phyloP scores from a whole-genome alignment of 2,888 invertebrate species.

The Pheosia gnoma region DNA sequence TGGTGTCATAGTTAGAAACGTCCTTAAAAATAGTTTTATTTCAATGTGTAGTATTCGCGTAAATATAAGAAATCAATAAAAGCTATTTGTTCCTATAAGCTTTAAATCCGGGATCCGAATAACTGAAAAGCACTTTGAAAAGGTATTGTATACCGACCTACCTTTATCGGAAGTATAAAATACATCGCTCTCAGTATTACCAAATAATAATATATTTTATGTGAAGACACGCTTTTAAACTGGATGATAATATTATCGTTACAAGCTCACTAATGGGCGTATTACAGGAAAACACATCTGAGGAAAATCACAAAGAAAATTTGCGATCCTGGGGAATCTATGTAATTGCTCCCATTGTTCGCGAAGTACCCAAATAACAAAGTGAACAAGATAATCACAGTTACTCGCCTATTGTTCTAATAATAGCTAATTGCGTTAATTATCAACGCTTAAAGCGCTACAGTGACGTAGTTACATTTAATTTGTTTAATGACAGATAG shows the following conservation, averaged over 20 bases:
- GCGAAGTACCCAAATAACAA: constrained; percentile 40
- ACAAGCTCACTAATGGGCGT: background rate
- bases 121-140: too few relatives aligned
- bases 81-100: too few relatives aligned
- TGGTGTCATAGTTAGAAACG: too few relatives aligned
- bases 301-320: constrained; percentile 27
- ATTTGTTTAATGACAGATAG: constrained; percentile 46
- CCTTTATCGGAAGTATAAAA: too few relatives aligned
- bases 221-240: background rate
- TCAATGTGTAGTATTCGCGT: too few relatives aligned
- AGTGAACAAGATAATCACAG: constrained; percentile 45
- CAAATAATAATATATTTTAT: background rate
- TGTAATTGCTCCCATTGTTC: constrained; percentile 45
- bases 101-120: too few relatives aligned
- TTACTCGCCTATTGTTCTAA: constrained; percentile 31
- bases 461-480: constrained; percentile 34
- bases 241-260: constrained; percentile 11
- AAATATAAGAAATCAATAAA: too few relatives aligned
- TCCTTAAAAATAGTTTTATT: too few relatives aligned
- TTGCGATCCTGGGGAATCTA: constrained; percentile 27
- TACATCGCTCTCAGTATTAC: background rate
- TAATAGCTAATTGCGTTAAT: constrained; percentile 34
- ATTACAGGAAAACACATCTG: constrained; percentile 6
- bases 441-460: constrained; percentile 35
- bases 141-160: too few relatives aligned